Percentiles rank a stretch among this genome's conserved stretches.
Conservation (phyloP, 2,888 invertebrate species). For the Heterodera filipjevi region DNA sequence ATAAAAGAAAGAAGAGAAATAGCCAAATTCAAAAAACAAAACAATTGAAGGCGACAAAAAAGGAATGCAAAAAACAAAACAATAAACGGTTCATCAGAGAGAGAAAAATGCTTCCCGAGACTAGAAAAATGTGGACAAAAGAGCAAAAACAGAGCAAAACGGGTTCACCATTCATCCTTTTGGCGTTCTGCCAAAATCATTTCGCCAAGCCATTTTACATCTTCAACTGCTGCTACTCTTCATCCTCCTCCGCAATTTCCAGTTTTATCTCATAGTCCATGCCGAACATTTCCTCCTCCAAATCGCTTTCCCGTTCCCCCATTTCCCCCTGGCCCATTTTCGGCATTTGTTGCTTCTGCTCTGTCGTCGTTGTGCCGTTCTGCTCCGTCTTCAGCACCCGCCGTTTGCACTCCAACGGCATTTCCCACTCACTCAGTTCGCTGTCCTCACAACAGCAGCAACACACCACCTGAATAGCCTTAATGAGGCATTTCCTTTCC, state of each 20-base stretch:
- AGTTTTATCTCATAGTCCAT: background rate
- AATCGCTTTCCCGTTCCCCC: background rate
- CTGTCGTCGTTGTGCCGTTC: background rate
- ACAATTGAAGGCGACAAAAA: background rate
- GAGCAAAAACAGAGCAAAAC: background rate
- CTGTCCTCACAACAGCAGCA: slow-evolving; percentile 48
- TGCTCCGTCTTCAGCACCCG: slow-evolving; percentile 7
- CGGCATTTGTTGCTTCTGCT: background rate
- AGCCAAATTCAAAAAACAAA: background rate
- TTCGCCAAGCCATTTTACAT: background rate
- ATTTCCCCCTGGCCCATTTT: background rate
- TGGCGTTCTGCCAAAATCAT: background rate
- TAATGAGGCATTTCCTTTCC: background rate
- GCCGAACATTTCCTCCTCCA: slow-evolving; percentile 7
- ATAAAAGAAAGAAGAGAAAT: background rate
- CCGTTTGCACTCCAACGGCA: slow-evolving; percentile 21
- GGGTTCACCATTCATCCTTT: no score
- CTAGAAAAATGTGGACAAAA: background rate
- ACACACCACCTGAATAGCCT: slow-evolving; percentile 26
- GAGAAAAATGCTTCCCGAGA: background rate
- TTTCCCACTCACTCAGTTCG: slow-evolving; percentile 12
- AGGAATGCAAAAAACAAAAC: background rate
- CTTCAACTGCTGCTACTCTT: background rate
- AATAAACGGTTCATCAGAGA: background rate
- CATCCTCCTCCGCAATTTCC: slow-evolving; percentile 21